Evolutionary conservation across 2,113 vertebrate species (phyloP), one percentile per base, ranked within the genome.

Genomic region (Ochotona princeps): DNA sequence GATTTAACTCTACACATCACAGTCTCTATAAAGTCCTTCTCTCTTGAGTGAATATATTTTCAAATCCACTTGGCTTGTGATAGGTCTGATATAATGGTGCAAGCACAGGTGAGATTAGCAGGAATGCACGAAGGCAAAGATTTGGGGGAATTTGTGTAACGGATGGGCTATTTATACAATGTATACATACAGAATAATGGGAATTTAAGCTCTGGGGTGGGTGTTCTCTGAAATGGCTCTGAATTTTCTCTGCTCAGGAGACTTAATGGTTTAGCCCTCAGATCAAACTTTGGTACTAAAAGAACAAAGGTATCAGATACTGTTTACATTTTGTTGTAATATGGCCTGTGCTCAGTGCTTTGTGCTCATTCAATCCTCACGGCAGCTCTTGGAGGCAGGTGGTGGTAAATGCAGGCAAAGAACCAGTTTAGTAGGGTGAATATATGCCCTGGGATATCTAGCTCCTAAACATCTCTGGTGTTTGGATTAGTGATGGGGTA

Each of bases 21-120:
- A 75, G 49, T 9, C 28, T 32, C 2, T 28, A 73, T 18, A 70
- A 74, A 76, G 54, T 38, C 6, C 5, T 94, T 76, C 25, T 92
- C 28, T 94, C 25, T 63, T 20, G 57, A 82, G 51, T 80, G 10
- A 60, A 91, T 67, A 88, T 35, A 70, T 47, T 95, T 76, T 49
- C 49, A 92, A 94, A 73, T 8, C 11, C 65, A 35, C 76, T 89
- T 86, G 57, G 25, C 69, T 72, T 87, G 10, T 32, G 30, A 30
- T 8, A 69, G 38, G 20, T 69, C 49, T 91, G 30, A 80, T 21
- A 17, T 54, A 21, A 61, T 26, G 12, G 61, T 72, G 51, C 20
- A 70, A 57, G 84, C 21, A 35, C 49, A 87, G n/a, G 30, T 20
- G 67, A 87, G 11, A 23, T 32, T 23, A 90, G 8, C 17, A 79